Evolutionary conservation across 2,888 invertebrate genomes (phyloP).

Genomic region (Azorinus chamasolen): DNA sequence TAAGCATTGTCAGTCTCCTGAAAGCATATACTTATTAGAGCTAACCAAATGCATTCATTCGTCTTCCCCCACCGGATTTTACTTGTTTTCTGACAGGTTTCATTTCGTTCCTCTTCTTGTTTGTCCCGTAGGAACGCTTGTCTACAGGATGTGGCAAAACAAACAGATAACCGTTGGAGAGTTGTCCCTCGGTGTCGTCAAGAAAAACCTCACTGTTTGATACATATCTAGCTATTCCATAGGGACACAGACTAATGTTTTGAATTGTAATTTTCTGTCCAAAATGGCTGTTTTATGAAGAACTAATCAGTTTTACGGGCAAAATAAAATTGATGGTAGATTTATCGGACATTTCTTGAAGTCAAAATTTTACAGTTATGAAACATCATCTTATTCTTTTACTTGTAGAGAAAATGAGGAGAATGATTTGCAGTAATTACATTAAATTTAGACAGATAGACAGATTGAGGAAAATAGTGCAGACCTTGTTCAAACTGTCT

Average conservation of each 20-base stretch:
- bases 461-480: too few species aligned
- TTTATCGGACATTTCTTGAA: too few species aligned
- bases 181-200: constrained; percentile 32
- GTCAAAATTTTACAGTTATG: too few species aligned
- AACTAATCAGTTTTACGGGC: neutral
- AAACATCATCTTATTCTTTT: too few species aligned
- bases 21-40: too few species aligned
- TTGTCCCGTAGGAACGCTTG: constrained; percentile 11
- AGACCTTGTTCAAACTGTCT: too few species aligned
- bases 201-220: constrained; percentile 17
- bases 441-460: too few species aligned
- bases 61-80: constrained; percentile 15
- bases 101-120: constrained; percentile 13
- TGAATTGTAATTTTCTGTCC: constrained; percentile 32
- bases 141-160: constrained; percentile 26
- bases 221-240: constrained; percentile 20
- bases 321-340: too few species aligned
- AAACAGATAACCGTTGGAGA: constrained; percentile 37
- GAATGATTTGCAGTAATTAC: too few species aligned
- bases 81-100: constrained; percentile 25
- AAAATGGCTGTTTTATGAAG: constrained; percentile 20
- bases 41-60: constrained; percentile 10
- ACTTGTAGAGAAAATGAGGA: too few species aligned
- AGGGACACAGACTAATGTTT: constrained; percentile 10
- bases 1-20: too few species aligned